Base-by-base conservation (phyloP, 2,113 vertebrate genomes). In the Isichthys henryi region DNA sequence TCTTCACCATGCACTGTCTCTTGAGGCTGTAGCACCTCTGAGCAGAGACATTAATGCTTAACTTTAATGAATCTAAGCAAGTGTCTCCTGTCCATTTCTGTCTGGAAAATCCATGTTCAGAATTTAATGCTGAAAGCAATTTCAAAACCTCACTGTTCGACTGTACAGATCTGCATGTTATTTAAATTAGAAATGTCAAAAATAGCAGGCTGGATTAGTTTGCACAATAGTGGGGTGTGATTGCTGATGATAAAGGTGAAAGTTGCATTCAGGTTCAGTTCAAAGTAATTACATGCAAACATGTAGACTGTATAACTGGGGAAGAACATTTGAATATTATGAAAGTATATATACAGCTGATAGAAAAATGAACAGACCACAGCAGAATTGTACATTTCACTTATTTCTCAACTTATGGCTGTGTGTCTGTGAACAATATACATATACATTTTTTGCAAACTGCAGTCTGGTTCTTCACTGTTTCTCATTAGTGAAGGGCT, bases 1-100 rank as follows among this genome's bases (percentile, higher is more conserved):
- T 39, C 13, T 39, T 87, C 50, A 15, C 49, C 85, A 87, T 35
- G 48, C 19, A 39, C 17, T 31, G 3, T 48, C 85, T 56, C 85
- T 19, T 0, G 11, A 35, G n/a, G 50, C 27, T 39, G 3, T 27
- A 35, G 85, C 50, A 86, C 27, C 85, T 86, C 85, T 15, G 13
- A 46, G 85, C 27, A 19, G 50, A 87, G 50, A 87, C 19, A n/a
- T 87, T 87, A 39, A 87, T 56, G 82, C 82, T 84, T 84, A 84
- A 56, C 85, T 6, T 35, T 87, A 56, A 87, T 87, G 85, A 53
- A 39, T 53, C 46, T 31, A 17, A 86, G 84, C 46, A 10, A 17
- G 84, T 86, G 48, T 86, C 46, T 87, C 49, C 11, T n/a, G 17
- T 52, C 48, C 31, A 13, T 87, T 87, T 6, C 46, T 53, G 48